Evolutionary conservation across 92 coral and sea anemone genomes (phyloP).

Genomic region (Porites rus): DNA sequence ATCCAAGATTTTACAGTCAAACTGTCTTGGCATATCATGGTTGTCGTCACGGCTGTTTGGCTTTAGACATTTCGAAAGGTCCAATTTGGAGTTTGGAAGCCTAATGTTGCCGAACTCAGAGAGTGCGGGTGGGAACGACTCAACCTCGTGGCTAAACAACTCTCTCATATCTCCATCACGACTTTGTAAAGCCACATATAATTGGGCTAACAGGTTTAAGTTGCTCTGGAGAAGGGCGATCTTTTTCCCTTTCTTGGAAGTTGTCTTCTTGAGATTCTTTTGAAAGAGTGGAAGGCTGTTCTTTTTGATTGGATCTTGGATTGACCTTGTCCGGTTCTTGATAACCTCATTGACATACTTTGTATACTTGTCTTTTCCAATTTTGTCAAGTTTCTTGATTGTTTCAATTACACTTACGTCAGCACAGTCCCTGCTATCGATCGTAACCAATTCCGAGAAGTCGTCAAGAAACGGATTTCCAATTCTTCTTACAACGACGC

Average conservation of each 20-base stretch:
- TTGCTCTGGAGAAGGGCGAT: constrained; percentile 63
- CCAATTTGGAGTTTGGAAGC: no score
- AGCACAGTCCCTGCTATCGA: constrained; percentile 67
- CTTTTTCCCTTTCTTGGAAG: constrained; percentile 52
- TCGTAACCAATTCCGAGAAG: constrained; percentile 61
- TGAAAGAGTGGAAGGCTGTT: constrained; percentile 58
- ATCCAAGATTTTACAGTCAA: constrained; percentile 69
- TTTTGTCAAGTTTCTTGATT: constrained; percentile 34
- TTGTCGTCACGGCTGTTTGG: constrained; percentile 3
- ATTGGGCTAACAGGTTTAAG: constrained; percentile 62
- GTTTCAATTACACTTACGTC: constrained; percentile 44
- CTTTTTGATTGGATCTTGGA: constrained; percentile 64
- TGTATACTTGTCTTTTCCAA: constrained; percentile 45
- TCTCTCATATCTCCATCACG: constrained; percentile 61
- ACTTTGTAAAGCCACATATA: constrained; percentile 64
- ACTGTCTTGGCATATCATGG: constrained; percentile 33
- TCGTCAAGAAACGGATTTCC: constrained; percentile 76
- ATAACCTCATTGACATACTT: constrained; percentile 44
- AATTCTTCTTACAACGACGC: constrained; percentile 37
- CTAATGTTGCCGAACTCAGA: no score
- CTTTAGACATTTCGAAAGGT: not conserved
- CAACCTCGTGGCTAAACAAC: constrained; percentile 64
- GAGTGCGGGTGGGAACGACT: constrained; percentile 45
- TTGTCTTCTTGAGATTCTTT: constrained; percentile 34
- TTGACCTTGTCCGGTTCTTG: constrained; percentile 46